Base-by-base conservation (phyloP, 2,888 invertebrate species). In the Cordylochernes scorpioides region DNA sequence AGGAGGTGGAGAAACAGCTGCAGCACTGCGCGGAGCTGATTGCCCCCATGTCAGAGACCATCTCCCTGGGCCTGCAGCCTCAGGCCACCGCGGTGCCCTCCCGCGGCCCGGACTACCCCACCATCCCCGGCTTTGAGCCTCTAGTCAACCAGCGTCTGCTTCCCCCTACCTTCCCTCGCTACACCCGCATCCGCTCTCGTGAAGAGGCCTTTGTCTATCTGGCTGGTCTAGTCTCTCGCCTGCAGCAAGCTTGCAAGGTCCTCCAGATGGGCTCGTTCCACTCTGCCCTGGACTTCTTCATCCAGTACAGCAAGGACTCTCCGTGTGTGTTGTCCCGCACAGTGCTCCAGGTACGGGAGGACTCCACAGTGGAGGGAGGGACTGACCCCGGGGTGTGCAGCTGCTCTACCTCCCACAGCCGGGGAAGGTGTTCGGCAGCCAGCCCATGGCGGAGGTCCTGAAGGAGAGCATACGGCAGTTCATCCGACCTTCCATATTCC, bases 131-230 rank as follows among this genome's bases (percentile, higher is more conserved):
- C 1, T 94, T 94, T 56, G 86, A 91, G 48, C 84, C 88, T 3
- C 68, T 84, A 53, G 73, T 88, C 25, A 94, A 94, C 58, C 88
- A 88, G 54, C 66, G 86, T 24, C 61, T 88, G 28, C 60, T 94
- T 31, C 94, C 94, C n/a, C 88, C 94, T 0, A 88, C 94, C 12
- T 97, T 94, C 60, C 94, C 94, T 1, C 67, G 94, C 13, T 88
- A 84, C 54, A 82, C 86, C 0, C 73, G 78, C 54, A 82, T 91
- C 46, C 74, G 74, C 43, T 38, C 42, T n/a, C 59, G 70, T 40
- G 55, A 61, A 28, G 77, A 77, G 48, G 77, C 86, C 18, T 52
- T 82, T 36, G 61, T 63, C 39, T 77, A 77, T 51, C 65, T 78
- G 47, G 71, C 74, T 45, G 71, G 71, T 47, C 63, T 88, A 44